Evolutionary conservation across 23 tunicate species (phyloP), one percentile per base, ranked within the genome.

Genomic region (Styela plicata): DNA sequence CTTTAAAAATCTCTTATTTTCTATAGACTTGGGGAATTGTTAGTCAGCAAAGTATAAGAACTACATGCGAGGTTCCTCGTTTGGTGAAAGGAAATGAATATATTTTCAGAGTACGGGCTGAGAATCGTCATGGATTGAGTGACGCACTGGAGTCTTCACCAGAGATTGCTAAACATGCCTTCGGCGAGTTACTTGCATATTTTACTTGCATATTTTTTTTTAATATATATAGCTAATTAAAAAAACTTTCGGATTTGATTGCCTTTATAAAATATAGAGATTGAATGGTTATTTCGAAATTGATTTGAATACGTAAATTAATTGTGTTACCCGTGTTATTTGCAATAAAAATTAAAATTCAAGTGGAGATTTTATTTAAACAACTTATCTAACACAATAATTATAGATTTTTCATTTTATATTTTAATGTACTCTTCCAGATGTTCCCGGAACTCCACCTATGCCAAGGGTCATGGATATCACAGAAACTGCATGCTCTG

Each of bases 41-140:
- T 22, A 89, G 90, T 57, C 80, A 85, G 0, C 85, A 90, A 34
- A 82, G 99, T 16, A 86, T 86, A 1, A 68, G 87, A 65, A 90
- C 86, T n/a, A 90, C 86, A 63, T 89, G 88, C 79, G 86, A 83
- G 65, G 85, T 95, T 16, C 94, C 99, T 0, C 89, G 99, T 16
- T 80, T 95, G 10, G 81, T 83, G 1, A 30, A 80, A 53, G 94
- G 94, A 27, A 88, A 87, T 64, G 86, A 81, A 69, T 95, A 95
- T 69, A 84, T 80, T 10, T 95, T 95, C 83, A 69, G 96, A 67
- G 99, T 95, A 5, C 79, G 89, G 64, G 99, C 99, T 21, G 99
- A 90, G 69, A 95, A 95, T 80, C 84, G 77, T 44, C 80, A 86
- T 80, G 99, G 99, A 0, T 36, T 87, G 16, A 86, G 96, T 68